phyloP scores from a whole-genome alignment of 37 sponge, comb jelly and placozoan genomes.

The Diacarnus erythraeanus region DNA sequence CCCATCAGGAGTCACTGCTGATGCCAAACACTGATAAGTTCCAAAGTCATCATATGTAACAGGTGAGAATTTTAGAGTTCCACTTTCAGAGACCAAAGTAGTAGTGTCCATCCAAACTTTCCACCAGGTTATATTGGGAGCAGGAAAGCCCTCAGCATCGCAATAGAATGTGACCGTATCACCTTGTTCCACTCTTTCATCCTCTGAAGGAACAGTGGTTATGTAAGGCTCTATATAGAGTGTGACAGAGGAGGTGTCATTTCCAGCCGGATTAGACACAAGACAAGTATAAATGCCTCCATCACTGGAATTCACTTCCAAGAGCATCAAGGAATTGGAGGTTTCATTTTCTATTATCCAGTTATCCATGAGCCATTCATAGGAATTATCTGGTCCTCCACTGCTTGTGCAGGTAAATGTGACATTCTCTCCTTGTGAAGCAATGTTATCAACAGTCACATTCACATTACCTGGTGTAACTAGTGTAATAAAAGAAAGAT shows the following conservation, averaged over 20 bases:
- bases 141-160: conserved; percentile 49
- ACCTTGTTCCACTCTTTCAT: background rate
- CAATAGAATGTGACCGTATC: conserved; percentile 18
- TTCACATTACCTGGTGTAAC: background rate
- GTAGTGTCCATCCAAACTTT: background rate
- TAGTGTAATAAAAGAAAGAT: too few species aligned
- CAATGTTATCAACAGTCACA: background rate
- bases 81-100: background rate
- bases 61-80: background rate
- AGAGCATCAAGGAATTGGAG: background rate
- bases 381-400: conserved; percentile 59
- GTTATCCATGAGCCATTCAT: conserved; percentile 22
- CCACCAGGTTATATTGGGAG: conserved; percentile 11
- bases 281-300: conserved; percentile 68
- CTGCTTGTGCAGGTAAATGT: conserved; percentile 42
- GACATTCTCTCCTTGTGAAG: background rate
- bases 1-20: background rate
- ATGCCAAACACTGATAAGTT: conserved; percentile 28
- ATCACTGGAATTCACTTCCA: background rate
- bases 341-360: background rate
- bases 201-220: background rate
- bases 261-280: conserved; percentile 67
- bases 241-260: background rate
- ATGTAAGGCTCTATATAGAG: conserved; percentile 20
- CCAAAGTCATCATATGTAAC: conserved; percentile 33